Percentiles rank a stretch among this genome's conserved stretches.
These are phyloP conservation scores for Hemicordylus capensis DNA, from an alignment of 2,113 vertebrate species.

Conservation along the genomic window DNA sequence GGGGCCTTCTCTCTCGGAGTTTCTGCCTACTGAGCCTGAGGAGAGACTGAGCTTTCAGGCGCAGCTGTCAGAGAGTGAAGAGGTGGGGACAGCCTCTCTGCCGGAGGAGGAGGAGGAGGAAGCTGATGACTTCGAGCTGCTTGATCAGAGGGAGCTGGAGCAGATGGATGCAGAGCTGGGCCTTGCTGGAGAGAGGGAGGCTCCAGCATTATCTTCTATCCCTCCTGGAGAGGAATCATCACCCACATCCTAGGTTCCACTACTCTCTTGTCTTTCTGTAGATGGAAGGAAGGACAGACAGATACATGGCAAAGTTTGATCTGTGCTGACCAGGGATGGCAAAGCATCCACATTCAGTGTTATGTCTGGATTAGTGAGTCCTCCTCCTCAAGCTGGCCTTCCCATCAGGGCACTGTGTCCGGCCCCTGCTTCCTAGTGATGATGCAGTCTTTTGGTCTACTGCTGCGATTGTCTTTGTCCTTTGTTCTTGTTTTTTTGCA, in stretches of 20 bases:
- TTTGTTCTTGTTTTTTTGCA: constrained; percentile 65
- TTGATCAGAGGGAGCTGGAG: constrained; percentile 98
- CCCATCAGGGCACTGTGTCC: constrained; percentile 41
- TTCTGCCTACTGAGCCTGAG: constrained; percentile 75
- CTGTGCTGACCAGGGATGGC: constrained; percentile 56
- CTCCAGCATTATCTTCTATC: constrained; percentile 16
- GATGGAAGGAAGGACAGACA: constrained; percentile 58
- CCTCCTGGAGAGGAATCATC: constrained; percentile 43
- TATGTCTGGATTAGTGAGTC: constrained; percentile 60
- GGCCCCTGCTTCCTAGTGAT: constrained; percentile 67
- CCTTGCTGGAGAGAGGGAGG: constrained; percentile 65
- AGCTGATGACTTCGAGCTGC: constrained; percentile 94
- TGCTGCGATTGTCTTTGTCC: constrained; percentile 57
- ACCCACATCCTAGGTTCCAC: constrained; percentile 60
- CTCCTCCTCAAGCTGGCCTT: constrained; percentile 61
- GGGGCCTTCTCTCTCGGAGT: constrained; percentile 68
- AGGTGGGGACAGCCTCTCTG: constrained; percentile 52
- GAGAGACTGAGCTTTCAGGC: constrained; percentile 72
- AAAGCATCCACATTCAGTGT: constrained; percentile 58
- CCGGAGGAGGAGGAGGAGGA: constrained; percentile 83
- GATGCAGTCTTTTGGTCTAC: constrained; percentile 70
- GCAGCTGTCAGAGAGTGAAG: constrained; percentile 69
- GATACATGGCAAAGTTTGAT: constrained; percentile 42
- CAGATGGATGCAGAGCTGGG: constrained; percentile 86
- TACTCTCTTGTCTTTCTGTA: constrained; percentile 25